Conservation (phyloP, 2,113 vertebrate genomes). For the Empidonax traillii region DNA sequence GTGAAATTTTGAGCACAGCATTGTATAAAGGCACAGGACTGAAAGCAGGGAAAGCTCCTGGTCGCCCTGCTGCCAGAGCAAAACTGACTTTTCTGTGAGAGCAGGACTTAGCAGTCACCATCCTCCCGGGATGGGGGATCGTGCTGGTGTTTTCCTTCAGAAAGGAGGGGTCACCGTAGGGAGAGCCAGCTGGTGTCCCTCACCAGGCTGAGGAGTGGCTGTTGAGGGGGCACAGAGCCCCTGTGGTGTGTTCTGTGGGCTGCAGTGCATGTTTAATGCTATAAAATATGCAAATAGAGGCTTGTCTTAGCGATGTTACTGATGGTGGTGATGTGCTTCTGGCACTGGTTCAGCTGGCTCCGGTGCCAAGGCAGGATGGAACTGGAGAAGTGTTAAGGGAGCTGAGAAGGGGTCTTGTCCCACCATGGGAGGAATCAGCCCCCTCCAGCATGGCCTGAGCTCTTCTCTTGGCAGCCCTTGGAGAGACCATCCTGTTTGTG, state of each 20-base stretch:
- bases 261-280: conserved; percentile 5
- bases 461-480: background rate
- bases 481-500: background rate
- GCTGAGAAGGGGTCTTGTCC: background rate
- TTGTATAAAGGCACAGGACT: background rate
- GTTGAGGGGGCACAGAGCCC: background rate
- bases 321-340: background rate
- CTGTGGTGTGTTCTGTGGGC: background rate
- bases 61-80: background rate
- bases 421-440: background rate
- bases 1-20: background rate
- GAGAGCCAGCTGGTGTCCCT: background rate
- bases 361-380: background rate
- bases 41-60: background rate
- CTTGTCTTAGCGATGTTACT: background rate
- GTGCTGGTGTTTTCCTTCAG: background rate
- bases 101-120: background rate
- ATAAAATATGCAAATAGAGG: conserved; percentile 22
- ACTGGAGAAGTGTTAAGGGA: background rate
- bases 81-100: background rate
- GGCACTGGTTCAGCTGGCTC: background rate
- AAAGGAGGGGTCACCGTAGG: background rate
- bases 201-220: background rate
- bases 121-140: background rate
- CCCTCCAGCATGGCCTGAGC: background rate